Conservation (phyloP, 1,140 invertebrate species). For the Eriocheir sinensis region DNA sequence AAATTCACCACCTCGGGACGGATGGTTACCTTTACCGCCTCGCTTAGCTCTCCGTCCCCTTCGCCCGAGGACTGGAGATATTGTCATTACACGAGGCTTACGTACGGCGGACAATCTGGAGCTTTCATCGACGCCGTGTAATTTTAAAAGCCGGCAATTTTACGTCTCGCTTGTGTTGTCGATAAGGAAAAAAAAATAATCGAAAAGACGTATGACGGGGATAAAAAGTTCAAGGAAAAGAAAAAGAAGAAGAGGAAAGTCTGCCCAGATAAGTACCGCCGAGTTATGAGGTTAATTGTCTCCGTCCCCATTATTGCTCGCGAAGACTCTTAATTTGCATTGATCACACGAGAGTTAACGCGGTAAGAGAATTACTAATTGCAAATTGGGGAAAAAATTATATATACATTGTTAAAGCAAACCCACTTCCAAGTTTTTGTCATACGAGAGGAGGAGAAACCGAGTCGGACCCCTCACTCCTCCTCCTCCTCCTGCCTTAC, state of each 20-base stretch:
- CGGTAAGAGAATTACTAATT: neutral
- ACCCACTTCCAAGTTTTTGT: neutral
- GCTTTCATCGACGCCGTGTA: neutral
- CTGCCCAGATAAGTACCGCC: neutral
- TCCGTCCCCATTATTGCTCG: neutral
- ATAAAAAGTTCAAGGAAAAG: neutral
- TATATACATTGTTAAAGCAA: no score
- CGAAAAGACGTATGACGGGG: neutral
- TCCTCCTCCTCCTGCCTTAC: neutral
- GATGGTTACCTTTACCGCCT: no score
- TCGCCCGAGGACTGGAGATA: neutral
- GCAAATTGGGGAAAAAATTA: neutral
- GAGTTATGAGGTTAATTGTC: neutral
- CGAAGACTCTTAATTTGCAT: neutral
- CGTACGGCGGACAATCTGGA: neutral
- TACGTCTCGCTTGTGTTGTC: neutral
- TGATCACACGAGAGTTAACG: neutral
- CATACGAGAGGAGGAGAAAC: no score
- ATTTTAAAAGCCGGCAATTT: neutral
- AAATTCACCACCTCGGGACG: no score
- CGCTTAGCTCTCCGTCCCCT: no score
- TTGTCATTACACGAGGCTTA: neutral
- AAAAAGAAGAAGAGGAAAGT: neutral
- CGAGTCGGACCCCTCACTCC: no score
- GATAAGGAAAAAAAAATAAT: slow-evolving; percentile 16